A percentile compares a stretch with the other conserved stretches of the same genome.
Evolutionary conservation across 2,113 vertebrate species (phyloP).

Genomic region (Raja brachyura): DNA sequence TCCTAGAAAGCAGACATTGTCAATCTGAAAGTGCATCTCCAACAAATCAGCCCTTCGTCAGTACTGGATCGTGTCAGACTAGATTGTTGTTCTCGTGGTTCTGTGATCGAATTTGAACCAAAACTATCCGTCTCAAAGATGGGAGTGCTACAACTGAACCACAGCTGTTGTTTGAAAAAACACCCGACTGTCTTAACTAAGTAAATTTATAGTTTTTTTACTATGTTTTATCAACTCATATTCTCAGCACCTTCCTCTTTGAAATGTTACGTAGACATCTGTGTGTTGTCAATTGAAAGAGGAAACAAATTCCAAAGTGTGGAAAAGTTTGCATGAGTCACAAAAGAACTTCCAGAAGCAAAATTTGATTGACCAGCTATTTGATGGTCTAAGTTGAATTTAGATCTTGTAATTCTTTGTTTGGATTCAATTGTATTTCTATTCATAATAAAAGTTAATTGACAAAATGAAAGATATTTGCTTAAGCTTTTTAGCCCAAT

Average conservation of each 20-base stretch:
- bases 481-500: neutral
- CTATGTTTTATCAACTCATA: neutral
- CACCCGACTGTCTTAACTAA: neutral
- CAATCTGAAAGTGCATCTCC: too few relatives aligned
- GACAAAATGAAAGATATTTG: neutral
- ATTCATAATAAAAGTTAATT: neutral
- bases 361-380: too few relatives aligned
- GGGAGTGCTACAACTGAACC: too few relatives aligned
- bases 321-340: neutral
- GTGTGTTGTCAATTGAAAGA: neutral
- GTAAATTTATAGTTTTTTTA: neutral
- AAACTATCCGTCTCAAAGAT: too few relatives aligned
- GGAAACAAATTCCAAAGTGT: neutral
- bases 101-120: too few relatives aligned
- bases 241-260: neutral
- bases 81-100: too few relatives aligned
- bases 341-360: neutral
- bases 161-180: too few relatives aligned
- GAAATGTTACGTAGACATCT: neutral
- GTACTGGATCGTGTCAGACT: too few relatives aligned
- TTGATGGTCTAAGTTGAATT: neutral
- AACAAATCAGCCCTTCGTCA: too few relatives aligned
- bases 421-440: neutral
- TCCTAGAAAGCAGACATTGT: too few relatives aligned
- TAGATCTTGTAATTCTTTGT: neutral